Base-by-base conservation (phyloP, 2,797 vertebrate genomes). In the Enoplosus armatus region DNA sequence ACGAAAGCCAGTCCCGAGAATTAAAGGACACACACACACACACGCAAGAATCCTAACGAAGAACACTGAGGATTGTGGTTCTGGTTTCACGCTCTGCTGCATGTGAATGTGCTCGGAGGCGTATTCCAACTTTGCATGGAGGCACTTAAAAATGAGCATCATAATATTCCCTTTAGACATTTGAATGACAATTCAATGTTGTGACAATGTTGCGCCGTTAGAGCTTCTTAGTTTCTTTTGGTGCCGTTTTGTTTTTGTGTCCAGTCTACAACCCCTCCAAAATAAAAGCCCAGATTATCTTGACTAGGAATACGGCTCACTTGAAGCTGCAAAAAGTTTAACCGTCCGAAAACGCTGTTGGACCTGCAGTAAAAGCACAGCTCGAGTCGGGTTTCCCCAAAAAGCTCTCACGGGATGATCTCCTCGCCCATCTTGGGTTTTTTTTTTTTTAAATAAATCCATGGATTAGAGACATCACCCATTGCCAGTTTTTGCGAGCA, bases 41-140 rank as follows among this genome's bases (percentile, higher is more conserved):
- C n/a, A n/a, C n/a, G 61, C 37, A 84, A 72, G 59, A 53, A 22
- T 53, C 22, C 1, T 9, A 29, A 67, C 41, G 58, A 70, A 69
- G 45, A 62, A 24, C n/a, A 66, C 50, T 43, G 69, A 55, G 6
- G 65, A 31, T 47, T 39, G 9, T 26, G 61, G 54, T 33, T 73
- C 27, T 33, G 56, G 50, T 58, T 72, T 80, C 14, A 71, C 2
- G 26, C 80, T 82, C 48, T n/a, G 31, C 29, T 73, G 75, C 63
- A 64, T 72, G 61, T 72, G 29, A 55, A 67, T 72, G 43, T 35
- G 70, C 37, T 75, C 45, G 9, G n/a, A 62, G 55, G 51, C 51
- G 35, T 50, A 53, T 24, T 76, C 66, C 15, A 62, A 39, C 33
- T 26, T n/a, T 18, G 27, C 53, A 73, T 51, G 26, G 22, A 53